Evolutionary conservation across 2,113 vertebrate genomes (phyloP).

Genomic region (Gadus macrocephalus): DNA sequence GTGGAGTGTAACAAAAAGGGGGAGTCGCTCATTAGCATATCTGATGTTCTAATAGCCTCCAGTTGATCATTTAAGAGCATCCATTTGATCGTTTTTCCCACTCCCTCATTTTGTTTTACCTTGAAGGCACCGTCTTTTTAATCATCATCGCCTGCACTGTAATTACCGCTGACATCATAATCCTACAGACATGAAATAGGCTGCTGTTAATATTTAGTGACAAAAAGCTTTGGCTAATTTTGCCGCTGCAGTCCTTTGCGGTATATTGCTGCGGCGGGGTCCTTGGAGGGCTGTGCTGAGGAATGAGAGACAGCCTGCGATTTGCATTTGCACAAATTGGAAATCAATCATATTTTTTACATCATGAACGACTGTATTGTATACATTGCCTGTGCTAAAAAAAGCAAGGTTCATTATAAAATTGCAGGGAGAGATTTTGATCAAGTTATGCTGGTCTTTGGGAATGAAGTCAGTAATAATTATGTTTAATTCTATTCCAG

Average conservation of each 20-base stretch:
- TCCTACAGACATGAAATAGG: slow-evolving; percentile 61
- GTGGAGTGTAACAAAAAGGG: too few relatives aligned
- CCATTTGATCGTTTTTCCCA: slow-evolving; percentile 33
- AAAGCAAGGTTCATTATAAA: too few relatives aligned
- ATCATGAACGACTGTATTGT: too few relatives aligned
- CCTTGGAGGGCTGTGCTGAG: slow-evolving; percentile 31
- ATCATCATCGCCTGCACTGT: slow-evolving; percentile 59
- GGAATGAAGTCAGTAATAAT: too few relatives aligned
- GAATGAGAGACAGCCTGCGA: background rate
- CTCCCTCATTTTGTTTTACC: slow-evolving; percentile 53
- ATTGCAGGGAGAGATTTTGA: too few relatives aligned
- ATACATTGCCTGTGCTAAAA: too few relatives aligned
- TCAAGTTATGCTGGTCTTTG: too few relatives aligned
- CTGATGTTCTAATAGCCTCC: slow-evolving; percentile 20
- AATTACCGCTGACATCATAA: slow-evolving; percentile 66
- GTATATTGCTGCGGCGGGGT: slow-evolving; percentile 38
- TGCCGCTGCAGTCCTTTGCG: slow-evolving; percentile 23
- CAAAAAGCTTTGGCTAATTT: slow-evolving; percentile 48
- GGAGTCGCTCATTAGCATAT: slow-evolving; percentile 20
- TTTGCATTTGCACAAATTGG: background rate
- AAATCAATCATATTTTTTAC: slow-evolving; percentile 29
- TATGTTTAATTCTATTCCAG: too few relatives aligned
- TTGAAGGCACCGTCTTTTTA: slow-evolving; percentile 58
- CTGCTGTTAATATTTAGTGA: slow-evolving; percentile 58
- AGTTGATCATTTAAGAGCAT: slow-evolving; percentile 46